phyloP scores from a whole-genome alignment of 2,888 invertebrate genomes.

The Eretmocerus hayati region DNA sequence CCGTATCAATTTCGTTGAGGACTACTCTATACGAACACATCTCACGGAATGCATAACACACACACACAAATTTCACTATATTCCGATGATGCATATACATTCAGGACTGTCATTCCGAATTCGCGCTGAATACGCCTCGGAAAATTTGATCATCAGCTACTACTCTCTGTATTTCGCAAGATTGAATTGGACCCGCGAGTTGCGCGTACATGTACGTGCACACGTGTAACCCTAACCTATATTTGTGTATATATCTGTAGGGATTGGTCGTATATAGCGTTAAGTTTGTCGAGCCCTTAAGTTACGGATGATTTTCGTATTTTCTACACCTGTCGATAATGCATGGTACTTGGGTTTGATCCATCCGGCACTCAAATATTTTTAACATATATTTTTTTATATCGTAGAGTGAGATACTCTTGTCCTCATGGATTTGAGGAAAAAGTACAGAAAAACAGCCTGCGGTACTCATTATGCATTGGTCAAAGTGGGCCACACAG shows the following conservation, averaged over 20 bases:
- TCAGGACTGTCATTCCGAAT: constrained; percentile 21
- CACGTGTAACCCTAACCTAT: neutral
- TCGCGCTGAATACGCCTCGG: constrained; percentile 12
- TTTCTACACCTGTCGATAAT: constrained; percentile 15
- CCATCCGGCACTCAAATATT: too few relatives aligned
- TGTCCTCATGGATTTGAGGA: too few relatives aligned
- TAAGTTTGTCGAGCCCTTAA: constrained; percentile 16
- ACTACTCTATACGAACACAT: constrained; percentile 1
- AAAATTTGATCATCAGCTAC: constrained; percentile 9
- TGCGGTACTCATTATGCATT: too few relatives aligned
- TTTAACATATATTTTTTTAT: too few relatives aligned
- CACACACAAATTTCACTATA: neutral
- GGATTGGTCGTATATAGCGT: too few relatives aligned
- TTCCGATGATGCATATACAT: neutral
- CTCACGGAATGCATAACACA: too few relatives aligned
- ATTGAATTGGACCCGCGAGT: constrained; percentile 14
- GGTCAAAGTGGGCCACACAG: too few relatives aligned
- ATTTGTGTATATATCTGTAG: neutral
- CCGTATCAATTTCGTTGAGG: constrained; percentile 13
- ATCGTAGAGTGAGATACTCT: too few relatives aligned
- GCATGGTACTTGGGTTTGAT: constrained; percentile 15
- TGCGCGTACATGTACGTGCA: neutral
- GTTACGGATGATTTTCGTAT: constrained; percentile 19
- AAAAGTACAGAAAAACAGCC: too few relatives aligned
- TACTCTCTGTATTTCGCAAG: too few relatives aligned